Base-by-base conservation (phyloP, 2,113 vertebrate genomes). In the Ceyx margarethae region DNA sequence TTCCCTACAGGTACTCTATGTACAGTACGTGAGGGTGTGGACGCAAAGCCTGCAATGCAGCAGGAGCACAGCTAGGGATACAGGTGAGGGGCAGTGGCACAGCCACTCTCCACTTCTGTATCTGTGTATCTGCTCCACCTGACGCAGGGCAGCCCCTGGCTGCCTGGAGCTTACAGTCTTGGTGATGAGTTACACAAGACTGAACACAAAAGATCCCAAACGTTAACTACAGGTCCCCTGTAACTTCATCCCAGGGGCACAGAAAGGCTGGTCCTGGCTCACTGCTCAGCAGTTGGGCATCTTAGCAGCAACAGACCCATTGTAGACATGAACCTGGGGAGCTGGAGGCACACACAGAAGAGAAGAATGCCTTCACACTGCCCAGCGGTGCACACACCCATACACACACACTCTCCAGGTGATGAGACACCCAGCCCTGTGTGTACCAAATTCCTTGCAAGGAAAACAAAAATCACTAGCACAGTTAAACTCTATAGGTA, bases 361-460 rank as follows among this genome's bases (percentile, higher is more conserved):
- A 20, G 26, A 1, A 14, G 61, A 22, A 28, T 0, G 0, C 2
- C 2, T 46, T 23, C 58, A 37, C 28, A 8, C 21, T 54, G 69
- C 62, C 66, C 82, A 43, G 62, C 48, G 61, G 43, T 25, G 40
- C 84, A 42, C 42, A 33, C 10, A 1, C 21, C 11, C 12, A 23
- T 11, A 58, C 31, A 33, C 53, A 54, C 53, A 25, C 15, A 9
- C 37, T 11, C 28, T 37, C 11, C 56, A 31, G 78, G 57, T 11
- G 85, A 64, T 0, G 6, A 68, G 81, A 48, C 65, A 14, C 43
- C 9, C 16, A 67, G 2, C 29, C 43, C 53, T 1, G 1, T 5
- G 18, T 40, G 10, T 46, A 10, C 66, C 53, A 54, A 60, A n/a
- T 23, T 31, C 53, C 43, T 60, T n/a, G 14, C 11, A 21, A 40